These are phyloP conservation scores for Xylota segnis DNA, from an alignment of 2,888 invertebrate species.

Conservation along the genomic window DNA sequence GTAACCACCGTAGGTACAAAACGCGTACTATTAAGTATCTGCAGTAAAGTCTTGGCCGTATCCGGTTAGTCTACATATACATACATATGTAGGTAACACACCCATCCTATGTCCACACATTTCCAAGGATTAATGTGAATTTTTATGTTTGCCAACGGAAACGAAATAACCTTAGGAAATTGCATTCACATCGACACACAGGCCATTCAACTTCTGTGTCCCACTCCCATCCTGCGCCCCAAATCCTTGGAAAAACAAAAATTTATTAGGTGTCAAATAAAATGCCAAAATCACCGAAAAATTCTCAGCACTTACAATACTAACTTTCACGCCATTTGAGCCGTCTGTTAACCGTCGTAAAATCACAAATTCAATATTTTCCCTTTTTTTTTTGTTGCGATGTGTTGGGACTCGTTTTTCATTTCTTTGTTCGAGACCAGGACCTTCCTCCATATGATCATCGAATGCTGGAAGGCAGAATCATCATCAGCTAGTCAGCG, in stretches of 20 bases:
- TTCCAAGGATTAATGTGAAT: constrained; percentile 14
- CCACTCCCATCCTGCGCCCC: neutral
- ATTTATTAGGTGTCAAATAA: constrained; percentile 45
- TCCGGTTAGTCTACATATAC: neutral
- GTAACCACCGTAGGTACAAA: constrained; percentile 5
- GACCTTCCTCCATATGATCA: neutral
- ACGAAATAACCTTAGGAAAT: constrained; percentile 31
- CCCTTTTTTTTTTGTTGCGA: neutral
- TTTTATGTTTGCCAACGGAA: constrained; percentile 28
- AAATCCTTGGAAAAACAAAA: neutral
- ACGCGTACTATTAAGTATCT: too few relatives aligned
- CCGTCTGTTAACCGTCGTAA: constrained; percentile 46
- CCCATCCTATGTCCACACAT: neutral
- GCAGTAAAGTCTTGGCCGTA: constrained; percentile 17
- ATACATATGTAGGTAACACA: neutral
- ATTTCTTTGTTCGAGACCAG: neutral
- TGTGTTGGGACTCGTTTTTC: neutral
- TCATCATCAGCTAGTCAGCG: constrained; percentile 15
- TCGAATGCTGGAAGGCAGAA: neutral
- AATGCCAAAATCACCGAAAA: constrained; percentile 36
- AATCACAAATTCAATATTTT: constrained; percentile 49
- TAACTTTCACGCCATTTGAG: constrained; percentile 39
- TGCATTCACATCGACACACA: neutral
- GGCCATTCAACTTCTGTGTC: neutral
- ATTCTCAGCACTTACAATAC: constrained; percentile 19